Conservation (phyloP, 2,888 invertebrate species). For the Pomacea canaliculata region DNA sequence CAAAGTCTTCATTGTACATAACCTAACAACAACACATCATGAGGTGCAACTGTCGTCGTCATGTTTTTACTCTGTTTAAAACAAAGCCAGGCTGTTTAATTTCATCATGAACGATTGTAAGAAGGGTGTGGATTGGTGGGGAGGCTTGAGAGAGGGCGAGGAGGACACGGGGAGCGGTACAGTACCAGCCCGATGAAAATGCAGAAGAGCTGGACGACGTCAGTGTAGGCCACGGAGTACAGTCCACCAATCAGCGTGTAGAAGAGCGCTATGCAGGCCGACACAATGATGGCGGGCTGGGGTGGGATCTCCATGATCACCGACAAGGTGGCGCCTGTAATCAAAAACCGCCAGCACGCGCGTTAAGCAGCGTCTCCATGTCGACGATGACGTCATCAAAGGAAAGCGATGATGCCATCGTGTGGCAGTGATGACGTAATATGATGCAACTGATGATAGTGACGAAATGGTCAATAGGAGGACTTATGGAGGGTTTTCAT, state of each 20-base stretch:
- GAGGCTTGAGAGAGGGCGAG: neutral
- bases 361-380: too few relatives aligned
- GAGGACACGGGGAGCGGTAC: neutral
- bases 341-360: neutral
- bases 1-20: too few relatives aligned
- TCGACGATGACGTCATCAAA: too few relatives aligned
- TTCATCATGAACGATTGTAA: neutral
- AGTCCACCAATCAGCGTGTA: slow-evolving; percentile 98
- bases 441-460: too few relatives aligned
- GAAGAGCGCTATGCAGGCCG: slow-evolving; percentile 93
- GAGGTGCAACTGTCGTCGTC: neutral
- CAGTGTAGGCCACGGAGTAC: slow-evolving; percentile 98
- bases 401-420: too few relatives aligned
- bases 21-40: too few relatives aligned
- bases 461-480: too few relatives aligned
- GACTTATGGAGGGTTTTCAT: too few relatives aligned
- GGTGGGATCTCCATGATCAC: slow-evolving; percentile 98
- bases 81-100: too few relatives aligned
- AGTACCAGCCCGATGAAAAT: slow-evolving; percentile 92
- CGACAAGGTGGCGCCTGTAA: slow-evolving; percentile 91
- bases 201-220: slow-evolving; percentile 97
- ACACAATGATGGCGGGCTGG: slow-evolving; percentile 91
- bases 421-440: too few relatives aligned
- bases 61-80: neutral
- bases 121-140: neutral